Conservation (phyloP, 2,888 invertebrate genomes). For the Idaea dimidiata region DNA sequence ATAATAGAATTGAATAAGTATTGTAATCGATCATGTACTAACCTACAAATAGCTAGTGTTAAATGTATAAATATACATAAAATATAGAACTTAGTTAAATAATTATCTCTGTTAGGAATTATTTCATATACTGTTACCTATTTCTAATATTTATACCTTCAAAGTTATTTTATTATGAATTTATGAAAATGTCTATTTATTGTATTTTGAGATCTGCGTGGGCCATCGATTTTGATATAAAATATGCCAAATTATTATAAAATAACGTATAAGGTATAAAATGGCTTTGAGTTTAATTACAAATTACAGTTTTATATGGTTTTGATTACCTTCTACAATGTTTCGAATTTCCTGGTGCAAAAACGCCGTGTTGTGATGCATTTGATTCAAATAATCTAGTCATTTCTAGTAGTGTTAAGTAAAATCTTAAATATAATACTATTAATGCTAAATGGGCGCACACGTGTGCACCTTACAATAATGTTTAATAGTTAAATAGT, state of each 20-base stretch:
- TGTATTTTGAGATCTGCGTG: slow-evolving; percentile 53
- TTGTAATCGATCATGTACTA: slow-evolving; percentile 56
- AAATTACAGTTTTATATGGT: slow-evolving; percentile 26
- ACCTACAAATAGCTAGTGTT: slow-evolving; percentile 58
- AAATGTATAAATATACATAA: slow-evolving; percentile 60
- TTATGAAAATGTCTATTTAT: slow-evolving; percentile 44
- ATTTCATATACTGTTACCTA: slow-evolving; percentile 53
- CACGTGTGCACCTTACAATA: slow-evolving; percentile 3
- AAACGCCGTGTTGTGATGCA: slow-evolving; percentile 2
- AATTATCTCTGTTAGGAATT: slow-evolving; percentile 51
- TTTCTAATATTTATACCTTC: slow-evolving; percentile 53
- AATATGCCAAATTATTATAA: slow-evolving; percentile 61
- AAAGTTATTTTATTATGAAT: slow-evolving; percentile 53
- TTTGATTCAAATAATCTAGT: slow-evolving; percentile 3
- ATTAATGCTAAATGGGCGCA: slow-evolving; percentile 2
- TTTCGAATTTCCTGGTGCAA: slow-evolving; percentile 7
- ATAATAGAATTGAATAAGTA: slow-evolving; percentile 51
- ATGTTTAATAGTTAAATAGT: slow-evolving; percentile 4
- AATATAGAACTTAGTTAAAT: slow-evolving; percentile 53
- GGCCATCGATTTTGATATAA: slow-evolving; percentile 58
- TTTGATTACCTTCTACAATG: slow-evolving; percentile 17
- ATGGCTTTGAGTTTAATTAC: slow-evolving; percentile 41
- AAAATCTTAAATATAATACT: slow-evolving; percentile 3
- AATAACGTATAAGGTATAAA: slow-evolving; percentile 38
- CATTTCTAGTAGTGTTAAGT: slow-evolving; percentile 5